phyloP scores from a whole-genome alignment of 2,113 vertebrate species.

The Hiodon alosoides region DNA sequence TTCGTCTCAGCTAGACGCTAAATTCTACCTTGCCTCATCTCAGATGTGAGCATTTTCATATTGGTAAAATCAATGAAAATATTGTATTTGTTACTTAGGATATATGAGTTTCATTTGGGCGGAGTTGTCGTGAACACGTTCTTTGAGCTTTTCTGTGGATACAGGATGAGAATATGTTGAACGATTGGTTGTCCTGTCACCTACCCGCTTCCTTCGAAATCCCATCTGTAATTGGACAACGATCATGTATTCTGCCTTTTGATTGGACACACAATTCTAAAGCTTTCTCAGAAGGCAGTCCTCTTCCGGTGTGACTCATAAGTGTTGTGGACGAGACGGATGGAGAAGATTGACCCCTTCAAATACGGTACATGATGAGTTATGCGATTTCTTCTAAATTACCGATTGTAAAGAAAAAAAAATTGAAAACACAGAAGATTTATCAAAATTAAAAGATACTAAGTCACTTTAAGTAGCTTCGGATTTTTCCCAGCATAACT shows the following conservation, averaged over 20 bases:
- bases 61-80: too few species aligned
- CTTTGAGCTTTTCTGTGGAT: not conserved
- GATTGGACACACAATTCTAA: conserved; percentile 5
- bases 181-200: conserved; percentile 9
- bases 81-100: too few species aligned
- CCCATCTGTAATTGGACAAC: conserved; percentile 10
- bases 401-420: not conserved
- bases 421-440: not conserved
- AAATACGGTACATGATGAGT: conserved; percentile 24
- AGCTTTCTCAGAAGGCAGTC: not conserved
- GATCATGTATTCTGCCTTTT: not conserved
- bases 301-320: conserved; percentile 28
- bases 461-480: not conserved
- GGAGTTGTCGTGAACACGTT: not conserved
- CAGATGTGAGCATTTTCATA: too few species aligned
- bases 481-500: conserved; percentile 3
- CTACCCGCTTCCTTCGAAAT: conserved; percentile 5
- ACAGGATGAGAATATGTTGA: not conserved
- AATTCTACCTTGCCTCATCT: too few species aligned
- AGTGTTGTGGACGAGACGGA: conserved; percentile 28
- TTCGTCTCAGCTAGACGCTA: too few species aligned
- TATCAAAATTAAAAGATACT: not conserved
- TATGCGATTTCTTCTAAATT: conserved; percentile 3
- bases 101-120: not conserved
- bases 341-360: conserved; percentile 18